Percentiles rank a stretch among this genome's conserved stretches.
phyloP scores from a whole-genome alignment of 2,113 vertebrate genomes.

The Condylura cristata region DNA sequence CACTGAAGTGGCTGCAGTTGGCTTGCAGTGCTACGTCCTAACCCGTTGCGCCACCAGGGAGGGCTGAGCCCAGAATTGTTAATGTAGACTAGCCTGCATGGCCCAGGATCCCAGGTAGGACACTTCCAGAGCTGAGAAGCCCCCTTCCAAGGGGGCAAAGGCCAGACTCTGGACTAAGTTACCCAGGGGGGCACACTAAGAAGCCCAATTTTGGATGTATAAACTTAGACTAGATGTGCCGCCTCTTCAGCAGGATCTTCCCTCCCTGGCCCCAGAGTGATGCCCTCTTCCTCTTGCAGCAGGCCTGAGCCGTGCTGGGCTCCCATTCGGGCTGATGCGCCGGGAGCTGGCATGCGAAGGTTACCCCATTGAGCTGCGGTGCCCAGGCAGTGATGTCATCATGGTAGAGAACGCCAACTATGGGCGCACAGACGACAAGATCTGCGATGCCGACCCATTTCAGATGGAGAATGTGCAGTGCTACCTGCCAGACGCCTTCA shows the following conservation, averaged over 20 bases:
- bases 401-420: conserved; percentile 97
- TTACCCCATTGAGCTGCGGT: conserved; percentile 96
- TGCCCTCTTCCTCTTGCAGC: not conserved
- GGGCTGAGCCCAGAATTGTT: not conserved
- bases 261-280: too few species aligned
- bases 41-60: too few species aligned
- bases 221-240: not conserved
- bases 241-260: rapidly evolving
- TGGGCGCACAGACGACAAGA: conserved; percentile 96
- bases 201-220: not conserved
- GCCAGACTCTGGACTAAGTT: not conserved
- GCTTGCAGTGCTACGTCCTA: too few species aligned
- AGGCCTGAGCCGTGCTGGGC: conserved; percentile 93
- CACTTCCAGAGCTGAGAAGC: not conserved
- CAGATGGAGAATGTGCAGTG: conserved; percentile 98
- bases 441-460: conserved; percentile 95
- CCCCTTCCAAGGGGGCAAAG: not conserved
- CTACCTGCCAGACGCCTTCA: conserved; percentile 94
- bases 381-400: conserved; percentile 95
- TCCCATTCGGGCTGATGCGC: conserved; percentile 95
- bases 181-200: not conserved
- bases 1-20: too few species aligned
- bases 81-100: not conserved
- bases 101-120: not conserved
- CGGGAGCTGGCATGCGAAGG: conserved; percentile 95